A percentile compares a stretch with the other conserved stretches of the same genome.
These are phyloP conservation scores for Erpornis zantholeuca DNA, from an alignment of 2,113 vertebrate species.

Conservation along the genomic window DNA sequence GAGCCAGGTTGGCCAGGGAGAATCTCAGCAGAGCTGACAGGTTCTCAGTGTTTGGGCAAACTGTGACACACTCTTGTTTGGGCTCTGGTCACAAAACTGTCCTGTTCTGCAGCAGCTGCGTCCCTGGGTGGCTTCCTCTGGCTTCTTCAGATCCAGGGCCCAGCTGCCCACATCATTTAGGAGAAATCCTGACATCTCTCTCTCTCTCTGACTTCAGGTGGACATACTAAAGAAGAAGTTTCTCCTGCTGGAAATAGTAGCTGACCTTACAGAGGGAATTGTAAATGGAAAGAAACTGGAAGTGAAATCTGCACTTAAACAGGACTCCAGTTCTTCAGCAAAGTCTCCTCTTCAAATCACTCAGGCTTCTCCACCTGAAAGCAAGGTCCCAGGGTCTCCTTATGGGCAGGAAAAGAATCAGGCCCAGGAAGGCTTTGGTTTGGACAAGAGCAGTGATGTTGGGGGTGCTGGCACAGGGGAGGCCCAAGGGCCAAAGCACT, in stretches of 20 bases:
- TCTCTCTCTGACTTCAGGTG: slow-evolving; percentile 72
- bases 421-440: not conserved
- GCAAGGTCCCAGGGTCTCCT: not conserved
- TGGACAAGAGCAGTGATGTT: not conserved
- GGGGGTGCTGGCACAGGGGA: not conserved
- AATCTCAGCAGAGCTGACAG: not conserved
- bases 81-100: not conserved
- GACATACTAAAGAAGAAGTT: slow-evolving; percentile 85
- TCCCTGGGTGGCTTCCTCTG: not conserved
- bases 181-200: not conserved
- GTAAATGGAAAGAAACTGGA: slow-evolving; percentile 78
- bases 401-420: not conserved
- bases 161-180: not conserved
- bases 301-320: slow-evolving; percentile 2
- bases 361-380: not conserved
- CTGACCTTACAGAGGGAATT: slow-evolving; percentile 82
- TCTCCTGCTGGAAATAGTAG: slow-evolving; percentile 78
- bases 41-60: not conserved
- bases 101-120: not conserved
- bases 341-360: not conserved
- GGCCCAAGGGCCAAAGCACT: not conserved
- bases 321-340: not conserved
- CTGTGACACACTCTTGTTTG: not conserved
- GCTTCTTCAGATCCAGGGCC: not conserved
- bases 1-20: not conserved